Base-by-base conservation (phyloP, 2,797 vertebrate genomes). In the Acipenser ruthenus region DNA sequence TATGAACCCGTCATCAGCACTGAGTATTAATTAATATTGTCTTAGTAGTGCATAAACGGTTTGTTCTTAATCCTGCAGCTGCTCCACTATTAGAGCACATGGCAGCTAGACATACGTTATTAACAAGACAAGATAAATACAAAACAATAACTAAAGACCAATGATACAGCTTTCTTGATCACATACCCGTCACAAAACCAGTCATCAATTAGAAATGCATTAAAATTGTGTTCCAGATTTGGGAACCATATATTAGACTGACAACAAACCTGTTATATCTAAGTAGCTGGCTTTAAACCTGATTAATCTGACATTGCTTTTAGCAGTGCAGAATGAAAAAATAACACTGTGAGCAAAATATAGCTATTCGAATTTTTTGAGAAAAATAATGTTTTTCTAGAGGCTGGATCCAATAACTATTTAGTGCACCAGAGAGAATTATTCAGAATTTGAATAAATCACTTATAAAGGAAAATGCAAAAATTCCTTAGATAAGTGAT, bases 101-200 rank as follows among this genome's bases (percentile, higher is more conserved):
- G 64, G 18, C 47, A 12, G 15, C 18, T 67, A 52, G 49, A 6
- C 55, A 13, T 5, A 48, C n/a, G n/a, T 10, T 69, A 67, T 60
- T 64, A 37, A 78, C 37, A 66, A 70, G 58, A 64, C 47, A 23
- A 48, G 53, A 50, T 63, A 10, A 62, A 56, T 8, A 56, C 48
- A 67, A 71, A 68, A 67, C 68, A 67, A 64, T 68, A 68, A 68
- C 65, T 53, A 37, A 11, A 63, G 56, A 53, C 62, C 68, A 70
- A 70, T 63, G 60, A 63, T 68, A 61, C 48, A 60, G 52, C 48
- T 50, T 51, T 50, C 15, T 49, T 61, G 10, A 13, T 47, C 18
- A n/a, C 53, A 55, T 55, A 10, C n/a, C n/a, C 53, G 6, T 10
- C 53, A 8, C 23, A 50, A 6, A 62, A 15, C 13, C 18, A 8